A percentile compares a stretch with the other conserved stretches of the same genome.
phyloP scores from a whole-genome alignment of 2,888 invertebrate species.

The Clusia tigrina region DNA sequence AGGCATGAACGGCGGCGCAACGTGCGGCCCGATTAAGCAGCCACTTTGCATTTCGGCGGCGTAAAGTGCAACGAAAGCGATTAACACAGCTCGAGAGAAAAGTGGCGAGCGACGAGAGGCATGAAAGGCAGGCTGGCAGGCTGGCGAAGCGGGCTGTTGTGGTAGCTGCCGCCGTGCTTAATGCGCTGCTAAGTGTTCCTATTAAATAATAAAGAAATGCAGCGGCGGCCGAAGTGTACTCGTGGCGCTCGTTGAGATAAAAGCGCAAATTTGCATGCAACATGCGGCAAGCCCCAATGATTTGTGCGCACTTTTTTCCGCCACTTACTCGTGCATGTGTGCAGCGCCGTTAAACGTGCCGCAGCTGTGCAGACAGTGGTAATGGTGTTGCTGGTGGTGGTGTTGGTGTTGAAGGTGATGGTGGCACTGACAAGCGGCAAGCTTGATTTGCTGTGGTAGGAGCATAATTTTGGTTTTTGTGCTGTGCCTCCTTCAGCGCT shows the following conservation, averaged over 20 bases:
- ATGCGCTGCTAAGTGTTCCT: conserved; percentile 29
- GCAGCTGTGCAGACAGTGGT: too few relatives aligned
- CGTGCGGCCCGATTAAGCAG: not conserved
- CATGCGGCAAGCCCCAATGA: conserved; percentile 2
- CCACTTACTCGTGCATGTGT: not conserved
- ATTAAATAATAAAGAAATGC: conserved; percentile 22
- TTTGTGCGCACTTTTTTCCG: conserved; percentile 1
- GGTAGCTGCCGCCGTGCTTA: conserved; percentile 19
- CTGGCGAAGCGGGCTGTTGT: not conserved
- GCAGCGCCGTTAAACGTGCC: not conserved
- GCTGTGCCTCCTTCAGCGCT: too few relatives aligned
- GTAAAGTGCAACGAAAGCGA: conserved; percentile 7
- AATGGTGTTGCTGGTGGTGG: too few relatives aligned
- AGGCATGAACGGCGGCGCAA: too few relatives aligned
- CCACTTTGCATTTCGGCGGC: conserved; percentile 2
- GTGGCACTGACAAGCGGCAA: too few relatives aligned
- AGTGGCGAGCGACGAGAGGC: not conserved
- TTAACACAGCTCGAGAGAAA: not conserved
- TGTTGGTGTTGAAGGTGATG: too few relatives aligned
- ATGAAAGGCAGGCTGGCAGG: not conserved
- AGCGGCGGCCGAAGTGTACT: not conserved
- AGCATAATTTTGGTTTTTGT: too few relatives aligned
- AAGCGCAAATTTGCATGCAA: conserved; percentile 4
- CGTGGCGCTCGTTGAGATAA: not conserved
- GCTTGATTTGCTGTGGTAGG: not conserved